phyloP scores from a whole-genome alignment of 2,797 vertebrate species.

The Notamacropus eugenii region DNA sequence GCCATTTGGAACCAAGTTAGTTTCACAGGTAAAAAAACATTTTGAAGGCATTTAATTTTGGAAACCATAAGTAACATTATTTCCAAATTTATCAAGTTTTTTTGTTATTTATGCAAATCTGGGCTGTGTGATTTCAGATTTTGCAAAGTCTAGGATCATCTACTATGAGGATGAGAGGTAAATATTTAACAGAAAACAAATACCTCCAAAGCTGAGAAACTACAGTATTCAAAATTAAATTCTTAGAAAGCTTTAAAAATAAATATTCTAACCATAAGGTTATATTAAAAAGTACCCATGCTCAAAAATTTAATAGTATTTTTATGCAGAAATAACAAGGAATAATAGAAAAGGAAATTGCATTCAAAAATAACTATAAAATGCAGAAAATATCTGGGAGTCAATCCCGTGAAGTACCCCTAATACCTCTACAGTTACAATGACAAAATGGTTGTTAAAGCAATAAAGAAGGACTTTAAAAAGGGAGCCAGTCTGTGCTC shows the following conservation, averaged over 20 bases:
- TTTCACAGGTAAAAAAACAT: slow-evolving; percentile 31
- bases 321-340: slow-evolving; percentile 18
- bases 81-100: slow-evolving; percentile 48
- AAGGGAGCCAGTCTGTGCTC: neutral
- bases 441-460: neutral
- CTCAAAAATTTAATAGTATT: slow-evolving; percentile 28
- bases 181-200: slow-evolving; percentile 44
- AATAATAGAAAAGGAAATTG: neutral
- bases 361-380: neutral
- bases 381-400: neutral
- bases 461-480: neutral
- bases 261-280: slow-evolving; percentile 32
- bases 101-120: slow-evolving; percentile 55
- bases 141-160: slow-evolving; percentile 67
- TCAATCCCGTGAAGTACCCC: neutral
- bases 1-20: neutral
- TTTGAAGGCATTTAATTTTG: slow-evolving; percentile 45
- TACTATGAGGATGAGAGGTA: slow-evolving; percentile 56
- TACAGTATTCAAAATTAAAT: slow-evolving; percentile 9
- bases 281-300: slow-evolving; percentile 25
- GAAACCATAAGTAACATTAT: slow-evolving; percentile 30
- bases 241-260: slow-evolving; percentile 34
- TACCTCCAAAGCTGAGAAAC: slow-evolving; percentile 20
- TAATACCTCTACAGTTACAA: neutral
- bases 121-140: slow-evolving; percentile 68